Conservation (phyloP, 1,140 invertebrate species). For the Homalodisca vitripennis region DNA sequence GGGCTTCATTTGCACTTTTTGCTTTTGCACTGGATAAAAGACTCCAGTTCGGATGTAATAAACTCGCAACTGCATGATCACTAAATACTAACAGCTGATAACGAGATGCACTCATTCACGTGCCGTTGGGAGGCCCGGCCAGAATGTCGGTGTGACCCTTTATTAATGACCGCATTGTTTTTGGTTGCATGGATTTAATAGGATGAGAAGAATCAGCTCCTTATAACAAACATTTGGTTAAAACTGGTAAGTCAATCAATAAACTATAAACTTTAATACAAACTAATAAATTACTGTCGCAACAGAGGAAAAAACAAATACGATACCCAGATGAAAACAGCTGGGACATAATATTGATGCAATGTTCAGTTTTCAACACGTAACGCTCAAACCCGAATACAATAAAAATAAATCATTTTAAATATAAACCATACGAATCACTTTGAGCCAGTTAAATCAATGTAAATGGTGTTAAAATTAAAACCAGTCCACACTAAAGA, state of each 20-base stretch:
- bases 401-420: conserved; percentile 17
- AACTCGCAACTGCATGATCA: no score
- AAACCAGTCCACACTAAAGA: neutral
- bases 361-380: neutral
- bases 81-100: no score
- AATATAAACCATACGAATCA: neutral
- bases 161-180: conserved; percentile 45
- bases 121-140: no score
- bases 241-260: conserved; percentile 68
- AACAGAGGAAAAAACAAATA: conserved; percentile 26
- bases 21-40: no score
- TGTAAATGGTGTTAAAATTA: conserved; percentile 7
- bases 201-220: conserved; percentile 92
- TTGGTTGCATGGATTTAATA: conserved; percentile 52
- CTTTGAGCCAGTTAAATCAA: conserved; percentile 1
- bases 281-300: conserved; percentile 32
- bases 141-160: conserved; percentile 22
- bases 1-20: no score
- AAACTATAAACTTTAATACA: conserved; percentile 32
- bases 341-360: conserved; percentile 15
- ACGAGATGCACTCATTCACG: no score
- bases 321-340: conserved; percentile 18
- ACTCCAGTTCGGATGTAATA: no score
- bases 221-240: conserved; percentile 91
- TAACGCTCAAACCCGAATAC: neutral